Evolutionary conservation across 2,113 vertebrate species (phyloP), one percentile per base, ranked within the genome.

Genomic region (Cyprinodon tularosa): DNA sequence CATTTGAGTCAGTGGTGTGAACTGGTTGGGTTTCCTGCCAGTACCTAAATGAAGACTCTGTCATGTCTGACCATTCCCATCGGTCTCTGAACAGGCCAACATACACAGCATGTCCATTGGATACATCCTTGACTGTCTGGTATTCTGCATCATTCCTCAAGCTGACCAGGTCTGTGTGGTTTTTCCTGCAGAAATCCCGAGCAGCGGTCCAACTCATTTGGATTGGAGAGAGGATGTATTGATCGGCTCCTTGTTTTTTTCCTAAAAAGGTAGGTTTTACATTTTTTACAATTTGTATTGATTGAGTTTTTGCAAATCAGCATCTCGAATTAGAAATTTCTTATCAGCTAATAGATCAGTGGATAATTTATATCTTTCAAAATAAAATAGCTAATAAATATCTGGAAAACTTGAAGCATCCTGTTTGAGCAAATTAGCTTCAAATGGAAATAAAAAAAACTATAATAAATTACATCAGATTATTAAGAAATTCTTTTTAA

Each of bases 61-160:
- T 40, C n/a, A 14, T 4, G 53, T 78, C 71, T 3, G 75, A 84
- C 84, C 84, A 81, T 9, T 15, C 6, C 68, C 71, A 81, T 3
- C 4, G 0, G n/a, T 86, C 81, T 50, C 12, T 82, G 82, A 66
- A 82, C 11, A 65, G 47, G 0, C 85, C 82, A 3, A 71, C 7
- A 72, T 72, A 84, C 57, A 74, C 70, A 0, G 0, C 0, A 3
- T 0, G 5, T 3, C 0, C 20, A 14, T 6, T 7, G 10, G 42
- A 36, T 15, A 79, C 22, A 10, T 0, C 22, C 62, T 4, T 17
- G 40, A 84, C 38, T 7, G 5, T 45, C 37, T 48, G 39, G 3
- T 29, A 59, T 40, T 82, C 85, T 0, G 2, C 11, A 3, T 17
- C 4, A 4, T 78, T 84, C 75, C 77, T 76, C 50, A 77, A 38